Conservation (phyloP, 2,113 vertebrate genomes). For the Lagopus leucura region DNA sequence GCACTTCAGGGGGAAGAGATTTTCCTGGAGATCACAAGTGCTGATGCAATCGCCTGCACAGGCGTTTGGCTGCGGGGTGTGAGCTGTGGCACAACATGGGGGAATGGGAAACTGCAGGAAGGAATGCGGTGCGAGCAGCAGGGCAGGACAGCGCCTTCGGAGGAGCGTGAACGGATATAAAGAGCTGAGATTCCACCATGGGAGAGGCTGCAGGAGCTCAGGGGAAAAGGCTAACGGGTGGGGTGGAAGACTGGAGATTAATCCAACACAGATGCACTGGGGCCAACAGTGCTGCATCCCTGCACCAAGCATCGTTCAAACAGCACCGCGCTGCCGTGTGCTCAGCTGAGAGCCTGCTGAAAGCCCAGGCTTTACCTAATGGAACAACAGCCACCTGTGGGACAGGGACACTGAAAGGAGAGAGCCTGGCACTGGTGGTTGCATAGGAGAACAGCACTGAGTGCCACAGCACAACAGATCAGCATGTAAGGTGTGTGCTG, state of each 20-base stretch:
- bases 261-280: fast-evolving
- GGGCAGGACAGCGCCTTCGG: background rate
- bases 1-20: background rate
- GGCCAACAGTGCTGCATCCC: background rate
- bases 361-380: background rate
- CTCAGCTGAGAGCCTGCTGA: background rate
- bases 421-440: background rate
- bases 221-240: background rate
- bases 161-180: background rate
- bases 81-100: background rate
- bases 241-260: background rate
- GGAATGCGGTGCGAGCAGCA: background rate
- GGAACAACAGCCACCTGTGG: background rate
- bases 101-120: background rate
- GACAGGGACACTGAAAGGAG: fast-evolving
- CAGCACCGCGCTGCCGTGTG: too few species aligned
- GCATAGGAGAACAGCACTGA: background rate
- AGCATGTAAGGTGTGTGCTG: background rate
- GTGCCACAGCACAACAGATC: background rate
- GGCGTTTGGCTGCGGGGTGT: background rate
- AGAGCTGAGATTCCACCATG: background rate
- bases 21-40: background rate
- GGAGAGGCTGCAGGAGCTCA: background rate
- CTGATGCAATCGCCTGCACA: background rate
- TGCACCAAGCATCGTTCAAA: background rate